Percentiles rank a stretch among this genome's conserved stretches.
These are phyloP conservation scores for Spizaetus ornatus DNA, from an alignment of 2,113 vertebrate species.

Conservation along the genomic window DNA sequence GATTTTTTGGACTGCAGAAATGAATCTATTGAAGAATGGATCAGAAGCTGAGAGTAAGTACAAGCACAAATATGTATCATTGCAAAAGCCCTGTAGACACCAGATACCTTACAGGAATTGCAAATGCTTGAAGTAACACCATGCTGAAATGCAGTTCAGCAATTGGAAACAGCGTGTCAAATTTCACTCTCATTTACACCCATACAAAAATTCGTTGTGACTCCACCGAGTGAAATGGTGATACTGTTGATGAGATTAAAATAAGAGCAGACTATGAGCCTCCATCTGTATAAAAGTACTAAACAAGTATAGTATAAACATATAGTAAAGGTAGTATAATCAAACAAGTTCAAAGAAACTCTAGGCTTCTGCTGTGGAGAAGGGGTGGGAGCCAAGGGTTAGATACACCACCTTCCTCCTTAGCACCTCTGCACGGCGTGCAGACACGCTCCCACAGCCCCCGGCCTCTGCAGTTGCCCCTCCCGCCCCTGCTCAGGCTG, in stretches of 20 bases:
- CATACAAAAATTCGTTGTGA: not conserved
- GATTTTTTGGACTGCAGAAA: not conserved
- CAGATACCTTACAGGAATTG: not conserved
- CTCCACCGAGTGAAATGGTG: not conserved
- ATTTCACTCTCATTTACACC: conserved; percentile 37
- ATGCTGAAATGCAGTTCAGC: not conserved
- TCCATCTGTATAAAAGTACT: not conserved
- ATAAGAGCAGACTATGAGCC: not conserved
- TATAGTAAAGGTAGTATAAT: not conserved
- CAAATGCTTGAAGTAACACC: conserved; percentile 9
- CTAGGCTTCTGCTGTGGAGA: not conserved
- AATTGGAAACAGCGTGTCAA: not conserved
- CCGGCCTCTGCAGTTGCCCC: not conserved
- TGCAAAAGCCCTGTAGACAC: not conserved
- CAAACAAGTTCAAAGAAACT: not conserved
- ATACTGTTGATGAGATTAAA: not conserved
- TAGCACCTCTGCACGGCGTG: not conserved
- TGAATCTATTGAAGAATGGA: not conserved
- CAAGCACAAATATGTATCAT: not conserved
- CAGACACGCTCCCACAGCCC: fast-evolving
- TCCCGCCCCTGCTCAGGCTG: not conserved
- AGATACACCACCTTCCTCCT: not conserved
- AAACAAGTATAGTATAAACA: not conserved
- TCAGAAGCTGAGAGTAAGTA: not conserved
- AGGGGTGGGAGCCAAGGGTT: not conserved